phyloP scores from a whole-genome alignment of 2,888 invertebrate genomes.

The Pediacus dermestoides region DNA sequence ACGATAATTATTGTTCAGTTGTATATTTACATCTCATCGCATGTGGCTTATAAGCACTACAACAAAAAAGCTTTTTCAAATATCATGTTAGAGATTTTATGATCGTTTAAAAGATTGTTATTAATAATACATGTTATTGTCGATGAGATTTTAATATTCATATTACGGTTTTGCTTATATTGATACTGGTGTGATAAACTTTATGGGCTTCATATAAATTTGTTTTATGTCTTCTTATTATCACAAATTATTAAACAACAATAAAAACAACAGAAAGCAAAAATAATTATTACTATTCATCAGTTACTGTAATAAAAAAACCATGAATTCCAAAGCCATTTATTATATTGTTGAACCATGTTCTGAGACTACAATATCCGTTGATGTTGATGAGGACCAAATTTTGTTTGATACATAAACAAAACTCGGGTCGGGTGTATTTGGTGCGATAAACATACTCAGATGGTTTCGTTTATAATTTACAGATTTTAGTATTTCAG shows the following conservation, averaged over 20 bases:
- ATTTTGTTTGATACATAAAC: slow-evolving; percentile 44
- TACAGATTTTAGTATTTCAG: slow-evolving; percentile 44
- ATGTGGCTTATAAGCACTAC: too few relatives aligned
- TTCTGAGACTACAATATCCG: too few relatives aligned
- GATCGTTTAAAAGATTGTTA: too few relatives aligned
- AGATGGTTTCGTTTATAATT: slow-evolving; percentile 46
- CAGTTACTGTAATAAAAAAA: too few relatives aligned
- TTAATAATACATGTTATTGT: slow-evolving; percentile 14
- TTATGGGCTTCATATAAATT: slow-evolving; percentile 23
- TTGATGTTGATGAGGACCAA: slow-evolving; percentile 45
- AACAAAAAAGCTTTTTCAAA: too few relatives aligned
- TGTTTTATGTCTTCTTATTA: slow-evolving; percentile 14
- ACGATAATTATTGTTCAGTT: too few relatives aligned
- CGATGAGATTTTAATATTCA: slow-evolving; percentile 22
- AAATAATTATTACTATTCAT: too few relatives aligned
- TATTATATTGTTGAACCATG: too few relatives aligned
- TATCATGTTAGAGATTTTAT: too few relatives aligned
- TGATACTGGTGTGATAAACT: slow-evolving; percentile 24
- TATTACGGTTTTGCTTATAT: slow-evolving; percentile 21
- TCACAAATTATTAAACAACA: slow-evolving; percentile 4
- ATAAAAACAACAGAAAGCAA: too few relatives aligned
- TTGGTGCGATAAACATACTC: slow-evolving; percentile 44
- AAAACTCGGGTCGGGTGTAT: slow-evolving; percentile 35
- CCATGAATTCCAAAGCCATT: too few relatives aligned
- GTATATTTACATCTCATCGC: too few relatives aligned